Evolutionary conservation across 2,113 vertebrate species (phyloP), one percentile per base, ranked within the genome.

Genomic region (Periophthalmodon schlosseri): DNA sequence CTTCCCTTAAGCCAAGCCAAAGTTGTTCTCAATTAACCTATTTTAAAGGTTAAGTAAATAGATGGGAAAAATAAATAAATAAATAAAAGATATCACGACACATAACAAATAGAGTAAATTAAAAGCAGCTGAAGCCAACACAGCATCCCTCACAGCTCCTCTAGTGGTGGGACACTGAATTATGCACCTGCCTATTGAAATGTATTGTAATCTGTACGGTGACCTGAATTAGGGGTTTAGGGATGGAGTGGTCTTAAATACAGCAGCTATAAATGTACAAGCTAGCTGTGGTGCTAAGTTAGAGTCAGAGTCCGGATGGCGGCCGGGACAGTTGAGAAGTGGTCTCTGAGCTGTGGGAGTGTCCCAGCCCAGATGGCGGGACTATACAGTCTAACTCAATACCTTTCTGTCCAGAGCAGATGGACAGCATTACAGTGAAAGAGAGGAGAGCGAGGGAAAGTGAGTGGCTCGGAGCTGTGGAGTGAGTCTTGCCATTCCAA

Each of bases 291-390:
- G 33, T 20, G 33, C 33, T 39, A 44, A 39, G 63, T 39, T 44
- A 21, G 63, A 65, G 44, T 54, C 52, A 5, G 28, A 74, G 74
- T 67, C 69, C 15, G 39, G 46, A 57, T 44, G 75, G 77, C 80
- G 20, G 80, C 69, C 73, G 18, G 70, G 79, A 86, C 80, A 78
- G 78, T 75, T 73, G 73, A 86, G 80, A 84, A 76, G 84, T 86
- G 73, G 79, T 70, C 88, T 86, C 78, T 84, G 73, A 80, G 71
- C 68, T 68, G 70, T 79, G 80, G 84, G 82, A 88, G 82, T 73
- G 83, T 78, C 78, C 65, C 10, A 5, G 83, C 86, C 89, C 92
- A 93, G 92, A 93, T 92, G 92, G 92, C 79, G 46, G 61, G 78
- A 79, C 86, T 74, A 83, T 87, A 88, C 86, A 87, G 79, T 76